Evolutionary conservation across 2,113 vertebrate species (phyloP), one percentile per base, ranked within the genome.

Genomic region (Ammospiza caudacuta): DNA sequence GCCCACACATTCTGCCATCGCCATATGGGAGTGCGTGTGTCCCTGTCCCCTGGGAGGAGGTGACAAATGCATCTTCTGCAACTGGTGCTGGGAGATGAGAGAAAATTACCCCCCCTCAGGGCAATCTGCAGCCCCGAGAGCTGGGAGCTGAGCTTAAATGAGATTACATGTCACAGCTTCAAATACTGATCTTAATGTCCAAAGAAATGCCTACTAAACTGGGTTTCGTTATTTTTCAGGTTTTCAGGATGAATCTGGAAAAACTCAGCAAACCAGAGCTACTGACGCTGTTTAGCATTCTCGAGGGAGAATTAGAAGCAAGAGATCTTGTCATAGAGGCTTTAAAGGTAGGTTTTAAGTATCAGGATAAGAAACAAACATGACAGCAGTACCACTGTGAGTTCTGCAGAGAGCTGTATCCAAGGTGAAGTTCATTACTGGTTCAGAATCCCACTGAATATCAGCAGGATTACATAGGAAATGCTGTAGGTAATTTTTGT

Each of bases 281-380:
- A 91, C 98, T 99, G 97, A 99, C 98, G 35, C 99, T 99, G 29
- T 99, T 99, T 85, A 99, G 99, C 97, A 98, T 99, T 95, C 98
- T 99, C 84, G 99, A 99, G 93, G 99, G 99, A 93, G 99, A 99
- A 90, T 98, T 99, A 92, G 99, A 99, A 97, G 99, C 99, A 43
- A 98, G 99, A 82, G 99, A 99, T 94, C 98, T 99, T 74, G 99
- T 99, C 96, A 99, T 99, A 69, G 99, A 99, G 95, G 98, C 98
- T 86, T 98, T 99, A 84, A 99, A 99, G 99, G 99, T 99, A 98
- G n/a, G 96, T 95, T 82, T 39, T 73, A 73, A 74, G 55, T 58
- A 67, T 28, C 15, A 2, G 3, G 49, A 25, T 44, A 52, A 55
- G 68, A 54, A 61, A 23, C 55, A 67, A 29, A 59, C 73, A 14